A percentile compares a stretch with the other conserved stretches of the same genome.
Conservation (phyloP, 30 jellyfish, hydroid and myxozoan genomes). For the Pelagia noctiluca region DNA sequence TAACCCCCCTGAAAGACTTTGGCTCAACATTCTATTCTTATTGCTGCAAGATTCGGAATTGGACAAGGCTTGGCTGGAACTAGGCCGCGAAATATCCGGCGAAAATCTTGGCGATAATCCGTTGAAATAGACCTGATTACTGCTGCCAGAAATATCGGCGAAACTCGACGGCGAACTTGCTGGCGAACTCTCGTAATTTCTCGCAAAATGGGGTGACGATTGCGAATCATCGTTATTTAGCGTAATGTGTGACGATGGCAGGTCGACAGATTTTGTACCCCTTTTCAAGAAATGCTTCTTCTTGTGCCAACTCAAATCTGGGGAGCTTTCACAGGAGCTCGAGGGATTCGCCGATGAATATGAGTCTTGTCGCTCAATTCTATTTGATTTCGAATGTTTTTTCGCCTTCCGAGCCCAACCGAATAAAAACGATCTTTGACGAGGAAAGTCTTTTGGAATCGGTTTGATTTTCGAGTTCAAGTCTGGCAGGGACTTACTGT, state of each 20-base stretch:
- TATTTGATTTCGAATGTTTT: constrained; percentile 6
- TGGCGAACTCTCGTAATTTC: constrained; percentile 21
- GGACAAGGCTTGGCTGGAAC: no score
- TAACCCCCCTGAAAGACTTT: no score
- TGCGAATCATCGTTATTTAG: background rate
- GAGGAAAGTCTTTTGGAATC: constrained; percentile 10
- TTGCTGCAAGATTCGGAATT: background rate
- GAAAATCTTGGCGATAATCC: background rate
- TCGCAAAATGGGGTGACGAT: background rate
- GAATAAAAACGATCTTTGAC: constrained; percentile 27
- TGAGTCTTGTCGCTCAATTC: constrained; percentile 17
- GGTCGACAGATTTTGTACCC: constrained; percentile 1
- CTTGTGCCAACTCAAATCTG: constrained; percentile 8
- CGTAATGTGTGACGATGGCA: constrained; percentile 15
- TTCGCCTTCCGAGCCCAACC: constrained; percentile 41
- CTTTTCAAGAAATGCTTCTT: background rate
- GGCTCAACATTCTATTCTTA: no score
- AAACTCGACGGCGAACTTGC: constrained; percentile 8
- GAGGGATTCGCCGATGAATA: background rate
- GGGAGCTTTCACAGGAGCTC: constrained; percentile 21
- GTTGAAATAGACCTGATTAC: background rate
- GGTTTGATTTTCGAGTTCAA: constrained; percentile 4
- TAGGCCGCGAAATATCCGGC: no score
- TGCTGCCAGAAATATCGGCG: background rate
- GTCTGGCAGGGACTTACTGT: constrained; percentile 54